Evolutionary conservation across 1,140 invertebrate genomes (phyloP).

Genomic region (Cylas formicarius): DNA sequence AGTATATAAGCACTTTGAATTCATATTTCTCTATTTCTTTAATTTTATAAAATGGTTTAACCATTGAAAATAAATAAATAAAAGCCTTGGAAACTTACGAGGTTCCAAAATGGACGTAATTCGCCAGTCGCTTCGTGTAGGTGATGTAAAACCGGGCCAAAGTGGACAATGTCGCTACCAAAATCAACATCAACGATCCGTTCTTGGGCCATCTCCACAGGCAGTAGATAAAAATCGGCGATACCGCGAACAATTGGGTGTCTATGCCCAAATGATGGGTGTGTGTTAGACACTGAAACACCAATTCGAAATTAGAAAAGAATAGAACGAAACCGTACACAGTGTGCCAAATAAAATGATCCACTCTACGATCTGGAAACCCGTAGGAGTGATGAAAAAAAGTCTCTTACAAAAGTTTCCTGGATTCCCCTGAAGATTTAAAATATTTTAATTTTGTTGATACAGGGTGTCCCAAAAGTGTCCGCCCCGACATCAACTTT

Average conservation of each 20-base stretch:
- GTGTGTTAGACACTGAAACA: slow-evolving; percentile 57
- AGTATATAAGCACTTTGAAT: background rate
- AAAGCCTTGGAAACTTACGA: slow-evolving; percentile 52
- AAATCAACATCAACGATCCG: slow-evolving; percentile 47
- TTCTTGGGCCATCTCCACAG: slow-evolving; percentile 57
- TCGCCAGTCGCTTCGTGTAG: slow-evolving; percentile 54
- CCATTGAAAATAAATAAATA: background rate
- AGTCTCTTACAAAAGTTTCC: too few species aligned
- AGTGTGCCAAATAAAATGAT: too few species aligned
- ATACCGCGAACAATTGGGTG: slow-evolving; percentile 67
- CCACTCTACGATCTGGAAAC: too few species aligned
- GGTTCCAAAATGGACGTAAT: slow-evolving; percentile 65
- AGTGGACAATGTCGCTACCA: slow-evolving; percentile 54
- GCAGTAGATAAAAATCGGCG: slow-evolving; percentile 58
- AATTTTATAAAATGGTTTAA: background rate
- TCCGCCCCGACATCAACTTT: too few species aligned
- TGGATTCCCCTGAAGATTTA: too few species aligned
- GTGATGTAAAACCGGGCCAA: slow-evolving; percentile 57
- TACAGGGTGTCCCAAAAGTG: too few species aligned
- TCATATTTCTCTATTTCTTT: background rate
- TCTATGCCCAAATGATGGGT: slow-evolving; percentile 71
- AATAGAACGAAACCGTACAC: too few species aligned
- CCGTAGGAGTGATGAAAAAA: too few species aligned
- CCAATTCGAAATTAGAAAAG: slow-evolving; percentile 11
- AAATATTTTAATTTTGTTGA: too few species aligned